Evolutionary conservation across 1,140 invertebrate species (phyloP), one percentile per base, ranked within the genome.

Genomic region (Bathynomus jamesi): DNA sequence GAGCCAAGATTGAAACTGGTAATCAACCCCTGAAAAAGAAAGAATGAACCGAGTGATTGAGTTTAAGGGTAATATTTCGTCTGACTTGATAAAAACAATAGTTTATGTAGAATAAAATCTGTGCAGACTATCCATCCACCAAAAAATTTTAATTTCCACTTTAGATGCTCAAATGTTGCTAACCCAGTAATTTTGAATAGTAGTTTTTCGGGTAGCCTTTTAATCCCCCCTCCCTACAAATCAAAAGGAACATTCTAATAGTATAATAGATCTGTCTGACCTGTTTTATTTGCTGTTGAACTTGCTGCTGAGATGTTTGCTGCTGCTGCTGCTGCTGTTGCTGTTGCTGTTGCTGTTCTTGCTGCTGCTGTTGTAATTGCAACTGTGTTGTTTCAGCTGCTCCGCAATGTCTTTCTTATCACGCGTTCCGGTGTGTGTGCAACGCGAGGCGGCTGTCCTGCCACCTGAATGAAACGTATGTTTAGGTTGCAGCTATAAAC

Each of bases 381-480:
- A 66, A 61, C 62, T 65, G 69, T 62, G 69, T 62, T 70, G 24
- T 24, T 65, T 17, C 24, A n/a, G 28, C 5, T 70, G 61, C 21
- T 40, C 61, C 2, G 24, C 28, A 17, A 28, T 17, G 2, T 64
- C 67, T 5, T 31, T 27, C 8, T 61, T 61, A 61, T 72, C 71
- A 17, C 71, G 53, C n/a, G 64, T 69, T 29, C 71, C 71, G 65
- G 65, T 0, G 71, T 72, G 21, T 46, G 46, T 3, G 65, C 32
- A 21, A 72, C 64, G 11, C 71, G 67, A 8, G 64, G n/a, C 28
- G 71, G 64, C 64, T 72, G 71, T 8, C 71, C 71, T 21, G 63
- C 71, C 62, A 61, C 65, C 71, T 72, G n/a, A n/a, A n/a, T n/a
- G n/a, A n/a, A n/a, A n/a, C n/a, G n/a, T n/a, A n/a, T n/a, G n/a